Conservation (phyloP, 30 jellyfish, hydroid and myxozoan genomes). For the Hydractinia echinata region DNA sequence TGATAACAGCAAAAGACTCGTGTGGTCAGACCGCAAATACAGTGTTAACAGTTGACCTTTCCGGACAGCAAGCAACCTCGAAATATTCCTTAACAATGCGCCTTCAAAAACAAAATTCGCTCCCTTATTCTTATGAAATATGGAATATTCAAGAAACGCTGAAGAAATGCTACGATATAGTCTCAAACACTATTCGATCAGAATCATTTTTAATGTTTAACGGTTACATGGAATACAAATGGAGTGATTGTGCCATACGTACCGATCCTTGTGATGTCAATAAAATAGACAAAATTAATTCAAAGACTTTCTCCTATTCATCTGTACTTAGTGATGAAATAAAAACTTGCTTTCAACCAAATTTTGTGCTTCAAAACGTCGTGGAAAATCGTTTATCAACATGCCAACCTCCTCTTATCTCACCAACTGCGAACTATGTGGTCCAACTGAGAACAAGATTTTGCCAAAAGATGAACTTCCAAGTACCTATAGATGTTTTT, state of each 20-base stretch:
- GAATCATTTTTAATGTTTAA: not conserved
- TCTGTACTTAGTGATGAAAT: slow-evolving; percentile 31
- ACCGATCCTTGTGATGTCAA: slow-evolving; percentile 35
- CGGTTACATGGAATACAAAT: slow-evolving; percentile 10
- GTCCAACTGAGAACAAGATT: slow-evolving; percentile 30
- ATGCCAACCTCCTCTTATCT: slow-evolving; percentile 37
- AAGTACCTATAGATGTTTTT: slow-evolving; percentile 49
- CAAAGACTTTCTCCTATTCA: slow-evolving; percentile 28
- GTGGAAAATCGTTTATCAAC: slow-evolving; percentile 20
- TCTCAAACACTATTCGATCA: slow-evolving; percentile 1
- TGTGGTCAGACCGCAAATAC: slow-evolving; percentile 61
- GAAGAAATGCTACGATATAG: not conserved
- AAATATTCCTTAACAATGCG: slow-evolving; percentile 10
- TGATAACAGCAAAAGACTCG: slow-evolving; percentile 44
- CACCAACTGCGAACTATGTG: slow-evolving; percentile 48
- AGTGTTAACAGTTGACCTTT: slow-evolving; percentile 18
- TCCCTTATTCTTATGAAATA: not conserved
- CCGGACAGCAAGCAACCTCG: slow-evolving; percentile 2
- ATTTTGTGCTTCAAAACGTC: slow-evolving; percentile 20
- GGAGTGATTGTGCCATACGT: slow-evolving; percentile 22
- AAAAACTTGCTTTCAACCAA: slow-evolving; percentile 26
- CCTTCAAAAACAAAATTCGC: not conserved
- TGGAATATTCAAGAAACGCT: slow-evolving; percentile 1
- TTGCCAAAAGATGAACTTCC: slow-evolving; percentile 50
- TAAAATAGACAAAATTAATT: slow-evolving; percentile 21